Evolutionary conservation across 1,140 invertebrate genomes (phyloP).

Genomic region (Bradysia coprophila): DNA sequence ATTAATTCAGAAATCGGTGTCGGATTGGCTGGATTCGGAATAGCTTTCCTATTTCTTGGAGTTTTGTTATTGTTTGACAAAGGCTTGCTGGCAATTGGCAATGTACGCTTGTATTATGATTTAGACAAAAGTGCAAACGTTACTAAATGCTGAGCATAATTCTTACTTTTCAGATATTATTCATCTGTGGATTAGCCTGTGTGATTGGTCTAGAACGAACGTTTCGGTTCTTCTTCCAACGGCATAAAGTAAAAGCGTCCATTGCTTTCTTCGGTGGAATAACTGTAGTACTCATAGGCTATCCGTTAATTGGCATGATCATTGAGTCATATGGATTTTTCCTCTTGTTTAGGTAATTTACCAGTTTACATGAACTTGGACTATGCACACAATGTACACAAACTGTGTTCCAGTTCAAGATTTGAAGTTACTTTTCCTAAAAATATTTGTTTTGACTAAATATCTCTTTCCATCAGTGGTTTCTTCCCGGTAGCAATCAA

Average conservation of each 20-base stretch:
- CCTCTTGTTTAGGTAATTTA: slow-evolving; percentile 48
- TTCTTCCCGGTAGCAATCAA: slow-evolving; percentile 81
- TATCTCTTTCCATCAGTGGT: slow-evolving; percentile 35
- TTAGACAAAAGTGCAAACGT: not conserved
- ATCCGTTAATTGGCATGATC: slow-evolving; percentile 90
- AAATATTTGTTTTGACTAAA: slow-evolving; percentile 1
- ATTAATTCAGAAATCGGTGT: slow-evolving; percentile 85
- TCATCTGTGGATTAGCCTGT: slow-evolving; percentile 85
- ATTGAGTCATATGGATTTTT: slow-evolving; percentile 84
- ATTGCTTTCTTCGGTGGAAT: slow-evolving; percentile 90
- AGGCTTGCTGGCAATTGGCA: slow-evolving; percentile 93
- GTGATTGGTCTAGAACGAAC: slow-evolving; percentile 93
- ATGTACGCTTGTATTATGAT: slow-evolving; percentile 55
- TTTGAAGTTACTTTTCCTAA: slow-evolving; percentile 1
- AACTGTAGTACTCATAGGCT: slow-evolving; percentile 83
- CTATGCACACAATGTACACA: no score
- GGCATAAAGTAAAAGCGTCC: slow-evolving; percentile 88
- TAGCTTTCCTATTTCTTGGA: slow-evolving; percentile 89
- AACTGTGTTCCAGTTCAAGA: no score
- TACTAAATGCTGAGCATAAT: slow-evolving; percentile 1
- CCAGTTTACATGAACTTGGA: no score
- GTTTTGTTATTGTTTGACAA: slow-evolving; percentile 93
- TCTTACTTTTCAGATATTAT: slow-evolving; percentile 58
- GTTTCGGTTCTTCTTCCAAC: slow-evolving; percentile 95
- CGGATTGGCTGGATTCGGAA: slow-evolving; percentile 88